Evolutionary conservation across 2,797 vertebrate genomes (phyloP).

Genomic region (Chelmon rostratus): DNA sequence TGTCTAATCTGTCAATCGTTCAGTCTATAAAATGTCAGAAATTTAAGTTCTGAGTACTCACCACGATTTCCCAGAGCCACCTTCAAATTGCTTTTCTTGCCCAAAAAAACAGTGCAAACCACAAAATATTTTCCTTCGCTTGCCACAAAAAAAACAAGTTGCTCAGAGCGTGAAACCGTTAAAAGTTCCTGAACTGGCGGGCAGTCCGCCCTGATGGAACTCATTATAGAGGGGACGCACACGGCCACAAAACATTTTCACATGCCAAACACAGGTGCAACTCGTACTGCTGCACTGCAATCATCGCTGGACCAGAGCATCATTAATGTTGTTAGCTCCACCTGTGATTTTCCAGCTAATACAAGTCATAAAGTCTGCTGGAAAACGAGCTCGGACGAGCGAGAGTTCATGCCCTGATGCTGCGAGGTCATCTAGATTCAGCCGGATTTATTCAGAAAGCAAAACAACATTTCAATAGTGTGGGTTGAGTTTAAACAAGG

Average conservation of each 20-base stretch:
- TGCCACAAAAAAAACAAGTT: not conserved
- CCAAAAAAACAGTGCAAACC: conserved; percentile 2
- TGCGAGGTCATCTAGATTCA: not conserved
- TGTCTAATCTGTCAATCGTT: not conserved
- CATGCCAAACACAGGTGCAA: not conserved
- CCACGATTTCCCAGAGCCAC: not conserved
- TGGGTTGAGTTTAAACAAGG: not conserved
- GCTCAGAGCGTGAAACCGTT: not conserved
- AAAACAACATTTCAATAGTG: not conserved
- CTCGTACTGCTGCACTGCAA: not conserved
- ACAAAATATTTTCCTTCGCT: not conserved
- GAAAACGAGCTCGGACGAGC: not conserved
- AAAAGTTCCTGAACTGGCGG: no score
- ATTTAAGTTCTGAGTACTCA: not conserved
- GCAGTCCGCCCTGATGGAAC: not conserved
- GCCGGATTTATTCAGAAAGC: not conserved
- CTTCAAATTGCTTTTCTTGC: not conserved
- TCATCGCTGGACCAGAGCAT: not conserved
- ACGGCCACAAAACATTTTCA: not conserved
- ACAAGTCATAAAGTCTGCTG: not conserved
- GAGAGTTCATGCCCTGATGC: not conserved
- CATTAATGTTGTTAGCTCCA: not conserved
- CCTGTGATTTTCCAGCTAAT: not conserved
- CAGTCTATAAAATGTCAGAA: not conserved
- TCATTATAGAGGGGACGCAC: not conserved